Conservation (phyloP, 2,888 invertebrate genomes). For the Tetragnatha montana region DNA sequence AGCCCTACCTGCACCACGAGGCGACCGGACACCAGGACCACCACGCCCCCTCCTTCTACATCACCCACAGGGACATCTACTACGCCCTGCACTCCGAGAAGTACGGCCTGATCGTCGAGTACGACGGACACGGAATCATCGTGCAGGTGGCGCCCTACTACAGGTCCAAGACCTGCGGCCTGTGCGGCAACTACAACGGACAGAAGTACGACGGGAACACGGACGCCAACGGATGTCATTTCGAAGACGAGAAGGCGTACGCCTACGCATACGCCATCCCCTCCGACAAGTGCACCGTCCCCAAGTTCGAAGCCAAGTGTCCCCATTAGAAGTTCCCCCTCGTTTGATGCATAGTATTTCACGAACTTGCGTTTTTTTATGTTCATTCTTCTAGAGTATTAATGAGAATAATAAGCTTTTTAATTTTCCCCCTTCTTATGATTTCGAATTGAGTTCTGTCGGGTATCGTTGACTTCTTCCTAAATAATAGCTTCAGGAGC, state of each 20-base stretch:
- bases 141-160: constrained; percentile 71
- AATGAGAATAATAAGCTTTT: no score
- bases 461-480: no score
- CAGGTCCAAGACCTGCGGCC: constrained; percentile 73
- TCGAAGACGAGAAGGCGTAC: constrained; percentile 66
- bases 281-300: constrained; percentile 63
- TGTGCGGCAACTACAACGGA: constrained; percentile 74
- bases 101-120: constrained; percentile 67
- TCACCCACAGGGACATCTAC: constrained; percentile 59
- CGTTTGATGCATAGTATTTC: background rate
- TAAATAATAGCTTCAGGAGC: no score
- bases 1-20: constrained; percentile 61
- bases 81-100: constrained; percentile 67
- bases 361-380: background rate
- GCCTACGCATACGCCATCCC: constrained; percentile 72
- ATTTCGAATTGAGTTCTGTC: no score
- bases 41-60: constrained; percentile 55
- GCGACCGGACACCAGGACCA: background rate
- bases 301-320: constrained; percentile 53
- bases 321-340: constrained; percentile 40
- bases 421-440: no score
- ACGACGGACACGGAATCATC: constrained; percentile 63
- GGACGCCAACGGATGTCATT: constrained; percentile 71
- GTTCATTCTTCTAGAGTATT: background rate
- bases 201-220: constrained; percentile 72